A percentile compares a stretch with the other conserved stretches of the same genome.
Evolutionary conservation across 2,113 vertebrate genomes (phyloP).

Genomic region (Capricornis sumatraensis): DNA sequence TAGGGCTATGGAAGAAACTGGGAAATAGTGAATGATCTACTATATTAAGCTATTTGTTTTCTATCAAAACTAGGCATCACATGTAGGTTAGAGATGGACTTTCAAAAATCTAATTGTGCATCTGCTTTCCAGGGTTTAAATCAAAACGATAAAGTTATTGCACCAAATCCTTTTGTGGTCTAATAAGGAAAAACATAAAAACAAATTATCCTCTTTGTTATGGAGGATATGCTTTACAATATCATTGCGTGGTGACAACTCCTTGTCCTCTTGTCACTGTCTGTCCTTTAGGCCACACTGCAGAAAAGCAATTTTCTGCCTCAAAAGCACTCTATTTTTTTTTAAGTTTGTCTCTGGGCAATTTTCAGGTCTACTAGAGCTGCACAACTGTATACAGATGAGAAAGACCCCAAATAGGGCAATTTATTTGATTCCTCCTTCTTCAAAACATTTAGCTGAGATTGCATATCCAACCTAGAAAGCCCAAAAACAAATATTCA

Average conservation of each 20-base stretch:
- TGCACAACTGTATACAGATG: conserved; percentile 84
- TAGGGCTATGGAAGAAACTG: conserved; percentile 22
- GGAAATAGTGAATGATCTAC: conserved; percentile 19
- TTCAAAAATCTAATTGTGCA: conserved; percentile 53
- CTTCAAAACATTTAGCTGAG: conserved; percentile 86
- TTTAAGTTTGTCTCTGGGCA: conserved; percentile 85
- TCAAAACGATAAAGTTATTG: background rate
- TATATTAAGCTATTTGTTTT: background rate
- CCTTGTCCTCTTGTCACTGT: conserved; percentile 82
- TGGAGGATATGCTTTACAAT: conserved; percentile 76
- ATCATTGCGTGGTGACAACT: conserved; percentile 77
- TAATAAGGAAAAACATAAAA: conserved; percentile 71
- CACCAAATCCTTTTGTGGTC: conserved; percentile 54
- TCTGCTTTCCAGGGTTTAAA: conserved; percentile 25
- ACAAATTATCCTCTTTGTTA: conserved; percentile 76
- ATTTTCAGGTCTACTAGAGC: conserved; percentile 88
- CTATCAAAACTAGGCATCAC: background rate
- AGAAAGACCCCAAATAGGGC: conserved; percentile 84
- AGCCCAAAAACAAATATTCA: conserved; percentile 77
- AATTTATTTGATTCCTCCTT: conserved; percentile 85
- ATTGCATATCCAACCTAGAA: conserved; percentile 82
- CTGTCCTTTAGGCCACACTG: conserved; percentile 80
- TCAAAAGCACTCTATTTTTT: conserved; percentile 86
- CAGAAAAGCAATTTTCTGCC: conserved; percentile 89
- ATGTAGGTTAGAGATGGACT: conserved; percentile 5